These are phyloP conservation scores for Callyntrura sp. DNA, from an alignment of 2,888 invertebrate species.

Conservation along the genomic window DNA sequence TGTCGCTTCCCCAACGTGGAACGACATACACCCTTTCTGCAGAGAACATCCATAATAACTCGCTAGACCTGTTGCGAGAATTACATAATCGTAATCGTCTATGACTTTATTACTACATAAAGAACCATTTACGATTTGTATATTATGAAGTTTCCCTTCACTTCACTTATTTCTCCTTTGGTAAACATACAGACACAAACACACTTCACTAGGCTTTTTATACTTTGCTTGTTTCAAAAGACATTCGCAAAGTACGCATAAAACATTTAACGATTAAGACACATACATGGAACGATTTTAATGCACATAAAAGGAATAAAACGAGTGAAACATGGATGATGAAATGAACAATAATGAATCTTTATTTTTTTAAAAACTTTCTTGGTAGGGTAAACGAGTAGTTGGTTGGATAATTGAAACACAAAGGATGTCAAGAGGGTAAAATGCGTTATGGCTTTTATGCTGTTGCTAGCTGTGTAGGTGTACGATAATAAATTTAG, in stretches of 20 bases:
- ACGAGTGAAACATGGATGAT: constrained; percentile 24
- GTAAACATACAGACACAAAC: background rate
- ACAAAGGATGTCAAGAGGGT: background rate
- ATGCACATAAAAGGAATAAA: constrained; percentile 53
- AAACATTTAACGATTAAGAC: background rate
- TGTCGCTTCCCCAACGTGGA: constrained; percentile 64
- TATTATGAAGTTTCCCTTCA: background rate
- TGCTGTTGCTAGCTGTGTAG: background rate
- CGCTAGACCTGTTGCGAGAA: constrained; percentile 72
- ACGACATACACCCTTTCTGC: constrained; percentile 41
- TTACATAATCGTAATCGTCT: constrained; percentile 49
- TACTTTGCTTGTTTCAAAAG: background rate
- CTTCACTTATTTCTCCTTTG: constrained; percentile 2
- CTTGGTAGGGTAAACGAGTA: background rate
- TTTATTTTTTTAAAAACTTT: background rate
- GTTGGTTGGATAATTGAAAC: background rate
- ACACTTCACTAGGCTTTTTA: background rate
- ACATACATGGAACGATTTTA: constrained; percentile 17
- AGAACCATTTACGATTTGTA: constrained; percentile 45
- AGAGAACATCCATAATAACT: constrained; percentile 52
- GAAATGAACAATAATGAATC: constrained; percentile 40
- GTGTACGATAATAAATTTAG: background rate
- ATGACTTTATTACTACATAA: constrained; percentile 61
- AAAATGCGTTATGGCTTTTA: background rate
- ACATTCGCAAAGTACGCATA: constrained; percentile 7